phyloP scores from a whole-genome alignment of 2,888 invertebrate genomes.

The Acanthoscelides obtectus region DNA sequence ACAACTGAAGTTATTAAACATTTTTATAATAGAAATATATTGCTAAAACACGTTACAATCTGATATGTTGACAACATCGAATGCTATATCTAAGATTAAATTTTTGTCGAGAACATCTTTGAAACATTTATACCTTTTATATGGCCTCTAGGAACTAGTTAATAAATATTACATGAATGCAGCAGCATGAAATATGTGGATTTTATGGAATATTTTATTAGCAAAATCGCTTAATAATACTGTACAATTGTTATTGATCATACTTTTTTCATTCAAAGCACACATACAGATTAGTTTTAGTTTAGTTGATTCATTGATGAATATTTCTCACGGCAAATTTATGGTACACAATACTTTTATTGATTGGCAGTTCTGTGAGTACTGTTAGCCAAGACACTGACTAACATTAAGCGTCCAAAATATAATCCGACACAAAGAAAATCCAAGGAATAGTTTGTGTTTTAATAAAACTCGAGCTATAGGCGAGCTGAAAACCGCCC shows the following conservation, averaged over 20 bases:
- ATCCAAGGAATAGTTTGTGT: no score
- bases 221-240: constrained; percentile 40
- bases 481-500: no score
- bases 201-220: constrained; percentile 34
- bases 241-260: constrained; percentile 37
- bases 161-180: constrained; percentile 28
- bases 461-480: no score
- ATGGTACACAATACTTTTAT: no score
- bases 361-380: no score
- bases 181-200: constrained; percentile 18
- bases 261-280: neutral
- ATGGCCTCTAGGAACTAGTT: constrained; percentile 43
- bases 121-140: constrained; percentile 36
- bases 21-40: neutral
- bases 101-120: constrained; percentile 24
- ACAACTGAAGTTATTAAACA: neutral
- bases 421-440: no score
- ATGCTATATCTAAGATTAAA: constrained; percentile 32
- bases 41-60: constrained; percentile 33
- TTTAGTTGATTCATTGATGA: neutral
- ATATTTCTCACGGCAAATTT: neutral
- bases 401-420: no score
- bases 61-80: constrained; percentile 47
- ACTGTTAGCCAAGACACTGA: no score
- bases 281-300: neutral